Evolutionary conservation across 2,113 vertebrate genomes (phyloP), one percentile per base, ranked within the genome.

Genomic region (Amblyornis subalaris): DNA sequence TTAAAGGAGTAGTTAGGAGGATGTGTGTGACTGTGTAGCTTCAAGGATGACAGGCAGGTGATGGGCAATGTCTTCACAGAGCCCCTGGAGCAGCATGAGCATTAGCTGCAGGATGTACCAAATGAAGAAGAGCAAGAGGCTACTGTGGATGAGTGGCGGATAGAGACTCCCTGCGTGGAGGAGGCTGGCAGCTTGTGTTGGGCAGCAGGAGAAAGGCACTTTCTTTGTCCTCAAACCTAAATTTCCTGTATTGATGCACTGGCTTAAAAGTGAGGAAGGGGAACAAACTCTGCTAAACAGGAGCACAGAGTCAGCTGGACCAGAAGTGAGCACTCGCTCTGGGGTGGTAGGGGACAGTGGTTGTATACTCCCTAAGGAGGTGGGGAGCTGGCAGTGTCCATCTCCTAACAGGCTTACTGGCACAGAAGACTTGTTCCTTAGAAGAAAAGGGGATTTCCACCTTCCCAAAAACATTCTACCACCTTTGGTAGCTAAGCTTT

Each of bases 351-450:
- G 33, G 18, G 26, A 9, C 44, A 60, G 58, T 15, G 36, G 42
- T 53, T 83, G 42, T 4, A 22, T 26, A 9, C 10, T 60, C 0
- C 0, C 11, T 51, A 33, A 31, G 8, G 8, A 5, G 9, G 2
- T 14, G 18, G 24, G 7, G 22, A 54, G 54, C 17, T 90, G 29
- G 35, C 23, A 62, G 7, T 7, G 23, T 48, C 14, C 26, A 24
- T 23, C n/a, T 78, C 44, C 4, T 2, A 7, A 10, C 12, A 44
- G 19, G 12, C 23, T 45, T 64, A 42, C 10, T 24, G 29, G 12
- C 18, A 66, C 6, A 62, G 44, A 6, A 35, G 21, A 10, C 13
- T 53, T 66, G 4, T 29, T 67, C 12, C 9, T 35, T 33, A 35
- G 18, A 89, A 78, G 33, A 38, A 88, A 78, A 92, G 14, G 42